Base-by-base conservation (phyloP, 2,113 vertebrate genomes). In the Cyprinus carpio region DNA sequence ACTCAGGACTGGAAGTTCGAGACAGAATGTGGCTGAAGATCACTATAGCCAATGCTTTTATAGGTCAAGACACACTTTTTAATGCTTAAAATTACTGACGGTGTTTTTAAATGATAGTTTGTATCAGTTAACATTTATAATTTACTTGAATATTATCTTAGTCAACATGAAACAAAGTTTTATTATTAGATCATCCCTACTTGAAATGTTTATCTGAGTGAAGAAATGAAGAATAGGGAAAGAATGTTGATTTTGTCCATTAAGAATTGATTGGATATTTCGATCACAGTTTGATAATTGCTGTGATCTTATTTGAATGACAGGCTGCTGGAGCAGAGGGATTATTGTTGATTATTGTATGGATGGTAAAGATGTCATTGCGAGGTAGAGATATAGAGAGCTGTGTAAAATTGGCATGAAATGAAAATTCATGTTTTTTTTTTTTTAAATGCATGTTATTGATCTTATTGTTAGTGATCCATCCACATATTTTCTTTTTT, bases 1-100 rank as follows among this genome's bases (percentile, higher is more conserved):
- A 99, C 91, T 99, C 98, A 0, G 98, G 98, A 86, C 92, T 99
- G 78, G 98, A 99, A 92, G 97, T 99, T 86, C 96, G 98, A 58
- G 98, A 99, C 93, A 96, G 98, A 89, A 99, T 94, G 93, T 95
- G 94, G 94, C 92, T 95, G 29, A 94, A 94, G 91, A 94, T 95
- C 81, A 94, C 94, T 37, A 94, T 95, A 29, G 92, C 94, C 46
- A 94, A 94, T 16, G 94, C 94, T 74, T 95, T 95, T 64, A 95
- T 95, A 23, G 94, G 94, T 94, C 90, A 62, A 29, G 43, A 43
- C 27, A 46, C 46, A 31, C 15, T 29, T 76, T 31, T 54, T 71
- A 37, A 8, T 71, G 62, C 62, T 65, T 65, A 15, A 25, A 65
- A 65, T 65, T 6, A 65, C 20, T 60, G 6, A 60, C 3, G 20